Evolutionary conservation across 2,113 vertebrate genomes (phyloP).

Genomic region (Bagarius yarrelli): DNA sequence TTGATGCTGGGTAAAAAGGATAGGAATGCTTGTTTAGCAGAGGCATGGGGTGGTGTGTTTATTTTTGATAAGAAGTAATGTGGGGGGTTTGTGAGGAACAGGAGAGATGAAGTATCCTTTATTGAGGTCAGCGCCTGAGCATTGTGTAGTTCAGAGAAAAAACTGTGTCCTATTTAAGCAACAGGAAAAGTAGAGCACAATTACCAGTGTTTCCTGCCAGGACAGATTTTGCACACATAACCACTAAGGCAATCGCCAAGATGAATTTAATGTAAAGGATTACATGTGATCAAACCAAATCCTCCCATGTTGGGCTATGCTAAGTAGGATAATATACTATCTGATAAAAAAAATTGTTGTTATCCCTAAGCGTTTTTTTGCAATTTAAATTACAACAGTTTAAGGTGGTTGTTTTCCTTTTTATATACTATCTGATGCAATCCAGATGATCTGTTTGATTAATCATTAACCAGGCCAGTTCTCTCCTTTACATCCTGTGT

Average conservation of each 20-base stretch:
- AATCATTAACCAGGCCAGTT: constrained; percentile 24
- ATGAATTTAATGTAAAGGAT: not conserved
- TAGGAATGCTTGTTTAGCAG: constrained; percentile 26
- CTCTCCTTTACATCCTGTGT: not conserved
- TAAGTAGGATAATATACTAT: too few relatives aligned
- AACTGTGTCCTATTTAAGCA: constrained; percentile 61
- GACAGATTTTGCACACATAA: constrained; percentile 27
- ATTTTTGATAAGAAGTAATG: constrained; percentile 58
- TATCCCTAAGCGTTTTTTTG: not conserved
- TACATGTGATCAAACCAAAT: not conserved
- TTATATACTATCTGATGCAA: not conserved
- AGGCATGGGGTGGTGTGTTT: constrained; percentile 53
- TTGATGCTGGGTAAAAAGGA: constrained; percentile 36
- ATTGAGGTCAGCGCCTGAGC: constrained; percentile 30
- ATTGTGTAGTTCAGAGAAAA: constrained; percentile 63
- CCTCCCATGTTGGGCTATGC: not conserved
- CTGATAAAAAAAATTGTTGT: not conserved
- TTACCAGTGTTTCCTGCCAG: constrained; percentile 53
- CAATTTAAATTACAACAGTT: not conserved
- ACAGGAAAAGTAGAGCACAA: constrained; percentile 62
- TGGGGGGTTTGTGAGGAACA: constrained; percentile 50
- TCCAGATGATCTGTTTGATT: constrained; percentile 11
- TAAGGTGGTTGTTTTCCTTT: not conserved
- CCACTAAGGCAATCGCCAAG: not conserved
- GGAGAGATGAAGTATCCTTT: constrained; percentile 25